These are phyloP conservation scores for Pandemis heparana DNA, from an alignment of 2,888 invertebrate species.

Conservation along the genomic window DNA sequence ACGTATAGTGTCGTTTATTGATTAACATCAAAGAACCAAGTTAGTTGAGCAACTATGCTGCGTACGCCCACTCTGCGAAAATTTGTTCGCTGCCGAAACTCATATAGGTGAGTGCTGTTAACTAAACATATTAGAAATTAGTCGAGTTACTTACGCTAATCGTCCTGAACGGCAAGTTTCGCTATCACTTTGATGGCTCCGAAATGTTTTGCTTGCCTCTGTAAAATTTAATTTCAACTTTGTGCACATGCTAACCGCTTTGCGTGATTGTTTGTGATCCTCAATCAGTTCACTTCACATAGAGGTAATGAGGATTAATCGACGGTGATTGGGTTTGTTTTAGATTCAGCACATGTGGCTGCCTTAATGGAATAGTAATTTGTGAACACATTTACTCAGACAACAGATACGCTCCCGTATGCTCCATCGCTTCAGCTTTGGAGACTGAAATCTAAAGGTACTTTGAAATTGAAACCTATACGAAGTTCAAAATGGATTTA, in stretches of 20 bases:
- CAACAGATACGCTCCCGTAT: constrained; percentile 2
- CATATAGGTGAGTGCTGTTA: constrained; percentile 73
- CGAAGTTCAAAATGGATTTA: constrained; percentile 24
- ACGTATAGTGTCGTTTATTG: constrained; percentile 57
- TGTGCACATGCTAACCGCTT: constrained; percentile 43
- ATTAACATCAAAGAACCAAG: constrained; percentile 69
- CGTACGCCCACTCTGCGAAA: constrained; percentile 60
- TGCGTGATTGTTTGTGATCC: constrained; percentile 22
- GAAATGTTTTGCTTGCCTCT: constrained; percentile 44
- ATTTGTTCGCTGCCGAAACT: constrained; percentile 68
- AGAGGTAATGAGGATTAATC: constrained; percentile 24
- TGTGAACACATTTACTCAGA: constrained; percentile 22
- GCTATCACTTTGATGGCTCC: constrained; percentile 70
- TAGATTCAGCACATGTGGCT: constrained; percentile 30
- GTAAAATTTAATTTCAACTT: constrained; percentile 39
- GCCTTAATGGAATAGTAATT: constrained; percentile 31
- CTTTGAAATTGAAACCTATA: constrained; percentile 24
- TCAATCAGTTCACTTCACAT: constrained; percentile 12
- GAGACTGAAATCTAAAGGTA: constrained; percentile 20
- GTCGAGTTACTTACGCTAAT: constrained; percentile 76
- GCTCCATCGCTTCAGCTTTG: constrained; percentile 16
- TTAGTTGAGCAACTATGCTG: constrained; percentile 71
- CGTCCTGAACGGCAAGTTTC: constrained; percentile 69
- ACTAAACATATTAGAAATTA: constrained; percentile 81
- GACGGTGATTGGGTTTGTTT: constrained; percentile 29